Conservation (phyloP, 2,797 vertebrate genomes). For the Microhierax caerulescens region DNA sequence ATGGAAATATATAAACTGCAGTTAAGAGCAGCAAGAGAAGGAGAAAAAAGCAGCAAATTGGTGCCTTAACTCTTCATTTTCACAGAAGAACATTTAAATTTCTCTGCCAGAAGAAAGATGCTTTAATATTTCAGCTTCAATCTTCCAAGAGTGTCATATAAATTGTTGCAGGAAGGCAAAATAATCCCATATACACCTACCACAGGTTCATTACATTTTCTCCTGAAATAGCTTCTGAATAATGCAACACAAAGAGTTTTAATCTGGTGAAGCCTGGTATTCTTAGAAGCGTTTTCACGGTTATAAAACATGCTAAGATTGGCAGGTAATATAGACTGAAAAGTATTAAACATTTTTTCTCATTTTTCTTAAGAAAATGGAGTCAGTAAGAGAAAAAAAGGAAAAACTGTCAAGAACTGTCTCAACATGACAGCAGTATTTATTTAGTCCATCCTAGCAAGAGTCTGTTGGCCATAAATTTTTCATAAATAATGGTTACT, state of each 20-base stretch:
- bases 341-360: neutral
- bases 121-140: neutral
- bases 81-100: neutral
- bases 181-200: neutral
- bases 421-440: neutral
- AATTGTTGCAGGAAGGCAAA: neutral
- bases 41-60: neutral
- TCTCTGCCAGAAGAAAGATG: neutral
- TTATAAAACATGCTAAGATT: neutral
- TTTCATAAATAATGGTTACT: neutral
- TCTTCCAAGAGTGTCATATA: neutral
- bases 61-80: neutral
- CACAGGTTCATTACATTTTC: neutral
- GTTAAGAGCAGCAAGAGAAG: neutral
- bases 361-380: neutral
- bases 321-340: neutral
- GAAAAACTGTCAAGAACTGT: neutral
- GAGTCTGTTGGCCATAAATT: neutral
- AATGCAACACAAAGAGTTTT: neutral
- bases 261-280: neutral
- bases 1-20: neutral
- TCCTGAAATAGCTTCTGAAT: neutral
- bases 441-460: neutral
- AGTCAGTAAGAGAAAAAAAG: neutral
- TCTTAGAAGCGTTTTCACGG: neutral